Evolutionary conservation across 1,140 invertebrate genomes (phyloP).

Genomic region (Cyrtorhinus lividipennis): DNA sequence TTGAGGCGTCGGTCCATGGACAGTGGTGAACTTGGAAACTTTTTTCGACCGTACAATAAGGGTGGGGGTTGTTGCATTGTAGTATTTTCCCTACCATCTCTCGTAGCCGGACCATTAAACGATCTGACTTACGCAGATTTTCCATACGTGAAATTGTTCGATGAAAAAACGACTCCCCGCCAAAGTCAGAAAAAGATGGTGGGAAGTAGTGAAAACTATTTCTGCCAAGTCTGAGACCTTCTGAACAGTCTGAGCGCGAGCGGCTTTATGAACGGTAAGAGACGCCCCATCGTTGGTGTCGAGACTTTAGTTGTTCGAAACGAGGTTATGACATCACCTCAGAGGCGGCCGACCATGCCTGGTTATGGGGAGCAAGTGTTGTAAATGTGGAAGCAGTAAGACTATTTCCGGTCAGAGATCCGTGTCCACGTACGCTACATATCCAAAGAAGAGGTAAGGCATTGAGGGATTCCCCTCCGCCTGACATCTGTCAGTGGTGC

Average conservation of each 20-base stretch:
- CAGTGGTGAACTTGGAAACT: too few relatives aligned
- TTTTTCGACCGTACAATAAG: too few relatives aligned
- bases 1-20: too few relatives aligned
- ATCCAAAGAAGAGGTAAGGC: not conserved
- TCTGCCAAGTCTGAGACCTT: not conserved
- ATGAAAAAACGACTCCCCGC: too few relatives aligned
- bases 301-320: not conserved
- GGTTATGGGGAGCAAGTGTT: constrained; percentile 2
- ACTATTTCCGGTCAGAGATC: constrained; percentile 1
- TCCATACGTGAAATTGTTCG: too few relatives aligned
- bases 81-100: too few relatives aligned
- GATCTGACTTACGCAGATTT: too few relatives aligned
- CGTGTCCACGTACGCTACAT: not conserved
- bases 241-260: not conserved
- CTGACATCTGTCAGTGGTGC: not conserved
- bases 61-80: too few relatives aligned
- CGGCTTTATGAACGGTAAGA: not conserved
- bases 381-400: not conserved
- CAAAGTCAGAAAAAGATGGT: not conserved
- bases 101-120: too few relatives aligned
- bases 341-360: not conserved
- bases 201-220: constrained; percentile 1
- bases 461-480: not conserved
- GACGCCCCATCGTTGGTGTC: not conserved
- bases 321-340: not conserved